phyloP scores from a whole-genome alignment of 2,888 invertebrate genomes.

The Pharmacophagus antenor region DNA sequence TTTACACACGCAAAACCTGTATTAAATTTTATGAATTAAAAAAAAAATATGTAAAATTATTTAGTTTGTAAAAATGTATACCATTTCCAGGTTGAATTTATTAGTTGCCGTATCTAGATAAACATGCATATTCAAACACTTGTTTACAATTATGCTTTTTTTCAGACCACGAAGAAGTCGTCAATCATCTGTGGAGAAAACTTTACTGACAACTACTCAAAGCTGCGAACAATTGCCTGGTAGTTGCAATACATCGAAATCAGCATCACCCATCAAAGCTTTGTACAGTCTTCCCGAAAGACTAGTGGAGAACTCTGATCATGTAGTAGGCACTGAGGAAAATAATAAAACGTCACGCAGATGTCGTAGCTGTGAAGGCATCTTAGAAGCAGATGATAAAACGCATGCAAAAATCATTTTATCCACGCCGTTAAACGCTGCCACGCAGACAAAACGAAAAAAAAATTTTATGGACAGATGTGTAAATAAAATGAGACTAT shows the following conservation, averaged over 20 bases:
- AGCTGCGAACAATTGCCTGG: slow-evolving; percentile 71
- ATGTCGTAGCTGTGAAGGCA: slow-evolving; percentile 83
- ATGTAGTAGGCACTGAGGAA: slow-evolving; percentile 56
- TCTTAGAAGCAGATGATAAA: slow-evolving; percentile 78
- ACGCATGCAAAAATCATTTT: slow-evolving; percentile 79
- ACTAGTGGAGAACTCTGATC: slow-evolving; percentile 68
- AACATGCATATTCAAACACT: not conserved
- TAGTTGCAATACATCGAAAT: slow-evolving; percentile 67
- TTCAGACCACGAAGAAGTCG: slow-evolving; percentile 72
- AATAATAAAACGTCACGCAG: slow-evolving; percentile 62
- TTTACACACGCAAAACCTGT: no score
- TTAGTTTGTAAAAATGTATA: no score
- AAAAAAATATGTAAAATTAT: no score
- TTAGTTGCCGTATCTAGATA: not conserved
- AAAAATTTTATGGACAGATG: slow-evolving; percentile 93
- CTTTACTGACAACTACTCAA: slow-evolving; percentile 62
- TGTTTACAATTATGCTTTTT: not conserved
- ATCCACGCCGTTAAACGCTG: slow-evolving; percentile 79
- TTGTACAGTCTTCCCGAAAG: slow-evolving; percentile 69
- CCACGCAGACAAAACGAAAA: slow-evolving; percentile 83
- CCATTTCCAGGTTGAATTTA: no score
- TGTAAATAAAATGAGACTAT: slow-evolving; percentile 90
- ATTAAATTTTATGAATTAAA: no score
- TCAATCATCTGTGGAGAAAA: slow-evolving; percentile 67
- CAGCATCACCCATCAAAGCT: slow-evolving; percentile 68